These are phyloP conservation scores for Castor canadensis DNA, from an alignment of 2,113 vertebrate species.

Conservation along the genomic window DNA sequence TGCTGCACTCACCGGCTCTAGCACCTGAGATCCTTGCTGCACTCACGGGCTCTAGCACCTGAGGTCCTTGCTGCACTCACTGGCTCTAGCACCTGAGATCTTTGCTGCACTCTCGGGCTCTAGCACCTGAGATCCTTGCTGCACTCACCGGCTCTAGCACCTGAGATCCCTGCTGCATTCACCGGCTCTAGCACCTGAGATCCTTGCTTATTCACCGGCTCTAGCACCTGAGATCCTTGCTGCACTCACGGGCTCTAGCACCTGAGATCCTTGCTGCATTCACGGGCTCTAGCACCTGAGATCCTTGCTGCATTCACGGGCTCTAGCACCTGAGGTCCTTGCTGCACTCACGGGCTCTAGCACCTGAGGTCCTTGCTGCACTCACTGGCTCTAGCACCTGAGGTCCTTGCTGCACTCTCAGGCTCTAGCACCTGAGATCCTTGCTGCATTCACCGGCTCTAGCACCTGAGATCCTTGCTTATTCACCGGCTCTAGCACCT, in stretches of 20 bases:
- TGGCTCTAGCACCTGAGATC: not conserved
- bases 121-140: not conserved
- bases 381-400: not conserved
- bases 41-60: too few relatives aligned
- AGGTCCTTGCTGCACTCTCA: not conserved
- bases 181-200: not conserved
- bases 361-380: not conserved
- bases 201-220: not conserved
- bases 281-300: not conserved
- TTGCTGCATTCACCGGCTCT: not conserved
- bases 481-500: not conserved
- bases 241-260: not conserved
- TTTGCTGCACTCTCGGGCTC: not conserved
- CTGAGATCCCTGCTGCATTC: not conserved
- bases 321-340: not conserved
- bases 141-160: not conserved
- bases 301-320: not conserved
- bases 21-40: too few relatives aligned
- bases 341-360: too few relatives aligned
- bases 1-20: not conserved
- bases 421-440: not conserved
- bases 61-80: not conserved
- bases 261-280: not conserved
- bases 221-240: not conserved
- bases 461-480: not conserved